Base-by-base conservation (phyloP, 2,113 vertebrate genomes). In the Conger conger region DNA sequence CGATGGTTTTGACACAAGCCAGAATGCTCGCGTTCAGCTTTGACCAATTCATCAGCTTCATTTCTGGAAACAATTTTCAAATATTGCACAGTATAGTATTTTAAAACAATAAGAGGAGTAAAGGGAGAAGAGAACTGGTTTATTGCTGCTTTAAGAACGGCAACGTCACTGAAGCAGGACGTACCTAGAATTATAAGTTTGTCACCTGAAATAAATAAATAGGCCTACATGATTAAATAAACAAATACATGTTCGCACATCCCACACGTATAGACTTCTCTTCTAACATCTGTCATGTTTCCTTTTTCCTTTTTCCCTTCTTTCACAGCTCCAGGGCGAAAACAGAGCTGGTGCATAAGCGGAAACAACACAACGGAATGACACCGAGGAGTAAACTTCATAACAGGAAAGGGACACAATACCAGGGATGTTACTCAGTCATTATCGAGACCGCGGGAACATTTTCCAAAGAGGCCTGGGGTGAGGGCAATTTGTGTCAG, bases 331-430 rank as follows among this genome's bases (percentile, higher is more conserved):
- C 80, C 38, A 45, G 38, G 79, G 63, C 38, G 17, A 50, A 42
- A 38, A 42, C 80, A 80, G 57, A 50, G 63, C 68, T 42, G 30
- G 30, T 85, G n/a, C 45, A 84, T 33, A 38, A 42, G 33, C 35
- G 36, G 42, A 86, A 82, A 88, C 78, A 86, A 77, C 81, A 84
- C 82, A 83, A 76, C 16, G 79, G 16, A 76, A 76, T 1, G 78
- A 76, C 35, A 87, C 81, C 4, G 77, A 83, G 45, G 82, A 81
- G 80, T 50, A 79, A 82, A 86, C 13, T 53, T 54, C 60, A 87
- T 82, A 90, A 89, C 89, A 90, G 89, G 89, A 90, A 88, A 88
- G 82, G 37, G 86, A 84, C 76, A 89, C 87, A 88, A 88, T 90
- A 57, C 85, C 9, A 73, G 77, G 85, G 88, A 87, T 79, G 86